Percentiles rank a stretch among this genome's conserved stretches.
Evolutionary conservation across 1,140 invertebrate species (phyloP).

Genomic region (Venustaconcha ellipsiformis): DNA sequence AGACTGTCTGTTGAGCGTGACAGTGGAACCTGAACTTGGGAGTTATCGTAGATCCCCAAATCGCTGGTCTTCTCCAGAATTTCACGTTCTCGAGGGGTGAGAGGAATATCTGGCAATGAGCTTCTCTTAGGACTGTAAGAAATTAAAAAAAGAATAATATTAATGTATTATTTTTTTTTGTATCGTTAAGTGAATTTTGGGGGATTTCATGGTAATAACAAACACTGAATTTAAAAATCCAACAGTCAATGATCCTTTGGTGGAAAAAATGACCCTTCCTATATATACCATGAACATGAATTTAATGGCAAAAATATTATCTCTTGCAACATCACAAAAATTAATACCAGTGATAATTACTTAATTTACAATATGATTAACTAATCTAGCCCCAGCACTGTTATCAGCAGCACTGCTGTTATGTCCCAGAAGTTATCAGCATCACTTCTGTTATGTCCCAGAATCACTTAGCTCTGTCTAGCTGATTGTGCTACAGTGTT

Average conservation of each 20-base stretch:
- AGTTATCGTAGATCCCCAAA: slow-evolving; percentile 52
- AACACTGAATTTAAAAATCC: not conserved
- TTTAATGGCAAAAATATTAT: not conserved
- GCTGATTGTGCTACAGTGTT: too few species aligned
- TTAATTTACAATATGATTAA: too few species aligned
- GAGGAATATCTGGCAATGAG: slow-evolving; percentile 83
- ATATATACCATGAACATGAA: not conserved
- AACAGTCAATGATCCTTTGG: not conserved
- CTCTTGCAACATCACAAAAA: not conserved
- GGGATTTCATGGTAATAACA: not conserved
- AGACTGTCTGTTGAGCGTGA: slow-evolving; percentile 49
- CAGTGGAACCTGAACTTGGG: slow-evolving; percentile 26
- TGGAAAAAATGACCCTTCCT: not conserved
- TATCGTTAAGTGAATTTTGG: not conserved
- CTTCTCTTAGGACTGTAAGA: slow-evolving; percentile 72
- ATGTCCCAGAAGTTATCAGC: too few species aligned
- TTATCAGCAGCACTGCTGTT: too few species aligned
- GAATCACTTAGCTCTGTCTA: too few species aligned
- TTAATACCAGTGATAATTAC: too few species aligned
- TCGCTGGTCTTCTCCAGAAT: slow-evolving; percentile 67
- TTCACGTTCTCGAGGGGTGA: slow-evolving; percentile 67
- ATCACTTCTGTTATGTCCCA: too few species aligned
- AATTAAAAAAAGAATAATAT: not conserved
- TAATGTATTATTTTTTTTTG: not conserved
- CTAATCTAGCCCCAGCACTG: too few species aligned